Conservation (phyloP, 2,113 vertebrate species). For the Eretmochelys imbricata region DNA sequence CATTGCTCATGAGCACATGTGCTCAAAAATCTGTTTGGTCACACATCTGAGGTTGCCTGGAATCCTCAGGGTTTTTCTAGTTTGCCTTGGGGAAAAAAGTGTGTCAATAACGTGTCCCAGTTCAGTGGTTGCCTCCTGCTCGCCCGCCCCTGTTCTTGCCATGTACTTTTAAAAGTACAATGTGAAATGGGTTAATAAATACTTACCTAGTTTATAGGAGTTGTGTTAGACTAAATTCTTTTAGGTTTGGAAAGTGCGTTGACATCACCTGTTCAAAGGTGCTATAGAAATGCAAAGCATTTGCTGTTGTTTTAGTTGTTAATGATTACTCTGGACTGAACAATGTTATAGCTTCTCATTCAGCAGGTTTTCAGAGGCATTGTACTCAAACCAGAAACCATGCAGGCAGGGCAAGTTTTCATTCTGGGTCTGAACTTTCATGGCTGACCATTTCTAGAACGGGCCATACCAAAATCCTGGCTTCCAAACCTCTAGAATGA, state of each 20-base stretch:
- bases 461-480: background rate
- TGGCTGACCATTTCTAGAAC: background rate
- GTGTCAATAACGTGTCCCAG: conserved; percentile 52
- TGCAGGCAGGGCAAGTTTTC: background rate
- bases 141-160: conserved; percentile 4
- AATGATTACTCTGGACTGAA: background rate
- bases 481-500: background rate
- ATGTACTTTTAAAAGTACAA: conserved; percentile 38
- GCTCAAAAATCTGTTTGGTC: conserved; percentile 70
- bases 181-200: background rate
- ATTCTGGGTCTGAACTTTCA: background rate
- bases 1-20: conserved; percentile 71
- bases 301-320: background rate
- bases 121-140: conserved; percentile 49
- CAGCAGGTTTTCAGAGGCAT: background rate
- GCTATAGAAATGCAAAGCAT: background rate
- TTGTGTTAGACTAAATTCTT: background rate
- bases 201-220: background rate
- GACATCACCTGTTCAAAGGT: background rate
- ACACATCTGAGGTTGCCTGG: conserved; percentile 65
- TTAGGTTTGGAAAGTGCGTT: conserved; percentile 27
- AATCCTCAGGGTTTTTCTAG: conserved; percentile 64
- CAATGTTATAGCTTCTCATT: background rate
- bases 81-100: conserved; percentile 66
- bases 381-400: background rate